A percentile compares a stretch with the other conserved stretches of the same genome.
These are phyloP conservation scores for Lophotriccus pileatus DNA, from an alignment of 2,797 vertebrate genomes.

Conservation along the genomic window DNA sequence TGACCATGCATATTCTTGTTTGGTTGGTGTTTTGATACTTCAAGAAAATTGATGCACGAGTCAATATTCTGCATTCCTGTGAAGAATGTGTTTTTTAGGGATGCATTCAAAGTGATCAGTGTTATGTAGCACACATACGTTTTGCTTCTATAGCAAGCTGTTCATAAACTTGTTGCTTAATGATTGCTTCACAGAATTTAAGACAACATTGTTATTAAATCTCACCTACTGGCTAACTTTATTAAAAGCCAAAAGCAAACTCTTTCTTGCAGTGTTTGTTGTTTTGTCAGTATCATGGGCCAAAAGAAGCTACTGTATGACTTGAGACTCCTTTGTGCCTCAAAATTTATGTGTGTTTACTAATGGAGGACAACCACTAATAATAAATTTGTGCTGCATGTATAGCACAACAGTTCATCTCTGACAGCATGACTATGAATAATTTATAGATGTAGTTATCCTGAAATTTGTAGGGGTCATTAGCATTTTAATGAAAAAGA, in stretches of 20 bases:
- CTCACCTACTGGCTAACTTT: not conserved
- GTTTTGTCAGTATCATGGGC: not conserved
- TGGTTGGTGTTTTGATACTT: not conserved
- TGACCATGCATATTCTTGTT: not conserved
- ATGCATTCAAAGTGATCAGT: fast-evolving
- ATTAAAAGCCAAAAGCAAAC: not conserved
- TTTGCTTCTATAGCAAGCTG: not conserved
- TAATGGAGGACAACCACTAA: constrained; percentile 12
- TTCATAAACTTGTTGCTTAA: not conserved
- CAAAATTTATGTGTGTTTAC: constrained; percentile 41
- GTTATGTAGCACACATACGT: fast-evolving
- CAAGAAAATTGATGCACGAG: not conserved
- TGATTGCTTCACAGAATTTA: not conserved
- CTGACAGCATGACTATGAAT: constrained; percentile 53
- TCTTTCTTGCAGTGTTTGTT: not conserved
- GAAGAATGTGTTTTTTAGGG: not conserved
- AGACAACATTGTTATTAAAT: not conserved
- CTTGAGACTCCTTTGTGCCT: not conserved
- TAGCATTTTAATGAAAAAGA: constrained; percentile 78
- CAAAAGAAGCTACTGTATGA: not conserved
- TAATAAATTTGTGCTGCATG: constrained; percentile 34
- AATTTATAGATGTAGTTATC: constrained; percentile 71
- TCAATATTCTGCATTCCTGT: not conserved
- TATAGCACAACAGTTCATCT: constrained; percentile 39
- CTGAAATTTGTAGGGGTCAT: constrained; percentile 67